Percentiles rank a stretch among this genome's conserved stretches.
Evolutionary conservation across 1,140 invertebrate species (phyloP).

Genomic region (Carposina sasakii): DNA sequence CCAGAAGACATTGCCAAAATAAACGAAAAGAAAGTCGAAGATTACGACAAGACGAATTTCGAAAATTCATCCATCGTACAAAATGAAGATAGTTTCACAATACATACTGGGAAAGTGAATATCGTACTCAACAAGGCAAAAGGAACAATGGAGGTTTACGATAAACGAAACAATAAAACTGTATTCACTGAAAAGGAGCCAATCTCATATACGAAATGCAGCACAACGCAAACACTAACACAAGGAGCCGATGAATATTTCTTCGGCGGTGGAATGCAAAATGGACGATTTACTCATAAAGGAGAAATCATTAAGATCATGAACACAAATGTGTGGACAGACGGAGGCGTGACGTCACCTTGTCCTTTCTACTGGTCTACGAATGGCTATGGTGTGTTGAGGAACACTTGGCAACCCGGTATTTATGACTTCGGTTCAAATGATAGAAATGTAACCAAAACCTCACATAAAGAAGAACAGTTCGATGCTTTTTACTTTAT

Average conservation of each 20-base stretch:
- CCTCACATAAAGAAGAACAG: conserved; percentile 33
- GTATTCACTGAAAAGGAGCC: conserved; percentile 39
- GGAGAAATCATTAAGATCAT: conserved; percentile 48
- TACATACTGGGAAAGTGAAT: conserved; percentile 42
- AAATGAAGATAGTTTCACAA: conserved; percentile 27
- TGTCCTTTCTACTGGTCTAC: conserved; percentile 62
- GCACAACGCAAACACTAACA: conserved; percentile 34
- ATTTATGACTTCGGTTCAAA: conserved; percentile 50
- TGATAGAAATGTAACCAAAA: conserved; percentile 28
- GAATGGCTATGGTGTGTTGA: conserved; percentile 50
- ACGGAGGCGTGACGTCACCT: conserved; percentile 56
- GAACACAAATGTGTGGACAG: conserved; percentile 53
- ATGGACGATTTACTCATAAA: conserved; percentile 59
- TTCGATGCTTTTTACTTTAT: conserved; percentile 59
- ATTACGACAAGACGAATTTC: conserved; percentile 42
- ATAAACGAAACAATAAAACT: conserved; percentile 40
- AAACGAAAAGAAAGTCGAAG: conserved; percentile 33
- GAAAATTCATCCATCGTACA: conserved; percentile 35
- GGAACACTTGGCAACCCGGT: conserved; percentile 57
- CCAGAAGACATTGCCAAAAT: conserved; percentile 47
- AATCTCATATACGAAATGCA: conserved; percentile 32
- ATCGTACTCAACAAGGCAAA: conserved; percentile 49
- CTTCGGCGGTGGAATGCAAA: conserved; percentile 63
- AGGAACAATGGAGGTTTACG: conserved; percentile 40
- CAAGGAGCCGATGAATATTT: conserved; percentile 50